These are phyloP conservation scores for Cheracebus regulus DNA, from an alignment of 2,797 vertebrate genomes.

Conservation along the genomic window DNA sequence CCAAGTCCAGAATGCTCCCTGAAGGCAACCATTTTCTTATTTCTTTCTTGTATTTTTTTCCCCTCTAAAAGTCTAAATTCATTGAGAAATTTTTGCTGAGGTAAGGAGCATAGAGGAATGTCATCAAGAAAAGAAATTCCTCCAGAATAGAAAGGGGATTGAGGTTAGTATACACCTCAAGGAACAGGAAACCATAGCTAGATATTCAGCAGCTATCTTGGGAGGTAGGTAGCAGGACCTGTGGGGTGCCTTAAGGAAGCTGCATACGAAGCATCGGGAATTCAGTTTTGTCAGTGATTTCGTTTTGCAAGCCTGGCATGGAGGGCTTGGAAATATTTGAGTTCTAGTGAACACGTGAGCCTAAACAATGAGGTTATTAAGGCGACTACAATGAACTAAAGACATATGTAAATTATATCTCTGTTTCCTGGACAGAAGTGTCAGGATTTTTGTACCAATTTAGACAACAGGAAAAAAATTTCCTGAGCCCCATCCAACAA, in stretches of 20 bases:
- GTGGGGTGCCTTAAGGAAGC: not conserved
- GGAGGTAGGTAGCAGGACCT: not conserved
- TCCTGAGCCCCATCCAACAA: not conserved
- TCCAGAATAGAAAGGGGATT: not conserved
- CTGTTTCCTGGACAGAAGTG: not conserved
- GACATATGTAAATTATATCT: not conserved
- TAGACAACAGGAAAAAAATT: not conserved
- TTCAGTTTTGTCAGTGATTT: not conserved
- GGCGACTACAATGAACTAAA: not conserved
- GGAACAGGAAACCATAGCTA: not conserved
- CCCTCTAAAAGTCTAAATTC: not conserved
- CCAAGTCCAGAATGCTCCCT: not conserved
- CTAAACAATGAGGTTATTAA: not conserved
- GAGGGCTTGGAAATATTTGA: not conserved
- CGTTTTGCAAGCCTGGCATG: not conserved
- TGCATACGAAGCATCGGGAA: not conserved
- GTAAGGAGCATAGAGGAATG: not conserved
- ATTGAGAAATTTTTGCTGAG: not conserved
- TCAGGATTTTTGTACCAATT: not conserved
- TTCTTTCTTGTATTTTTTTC: not conserved
- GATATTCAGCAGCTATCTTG: not conserved
- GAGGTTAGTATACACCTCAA: not conserved
- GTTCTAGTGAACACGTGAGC: not conserved
- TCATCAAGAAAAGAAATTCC: not conserved
- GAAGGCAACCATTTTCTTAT: not conserved